Evolutionary conservation across 2,797 vertebrate species (phyloP).

Genomic region (Rhinella marina): DNA sequence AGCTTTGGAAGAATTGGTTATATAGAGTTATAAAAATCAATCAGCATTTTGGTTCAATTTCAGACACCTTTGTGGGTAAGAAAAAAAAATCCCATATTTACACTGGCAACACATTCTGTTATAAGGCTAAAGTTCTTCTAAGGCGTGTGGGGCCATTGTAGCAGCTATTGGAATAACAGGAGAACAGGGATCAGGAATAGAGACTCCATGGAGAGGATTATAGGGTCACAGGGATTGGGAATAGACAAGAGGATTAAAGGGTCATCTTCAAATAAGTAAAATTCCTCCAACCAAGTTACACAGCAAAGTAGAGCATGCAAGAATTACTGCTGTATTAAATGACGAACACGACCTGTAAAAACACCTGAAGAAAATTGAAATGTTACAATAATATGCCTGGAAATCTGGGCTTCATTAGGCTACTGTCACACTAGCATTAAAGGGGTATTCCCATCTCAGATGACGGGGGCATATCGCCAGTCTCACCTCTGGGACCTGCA

Average conservation of each 20-base stretch:
- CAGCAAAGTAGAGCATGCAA: neutral
- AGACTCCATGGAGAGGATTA: slow-evolving; percentile 33
- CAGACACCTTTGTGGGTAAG: slow-evolving; percentile 67
- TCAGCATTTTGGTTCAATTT: slow-evolving; percentile 69
- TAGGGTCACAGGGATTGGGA: too few relatives aligned
- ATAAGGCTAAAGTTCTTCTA: slow-evolving; percentile 70
- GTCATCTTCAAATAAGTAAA: neutral
- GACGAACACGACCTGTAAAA: neutral
- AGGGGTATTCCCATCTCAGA: too few relatives aligned
- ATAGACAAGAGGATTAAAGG: neutral
- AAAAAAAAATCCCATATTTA: slow-evolving; percentile 67
- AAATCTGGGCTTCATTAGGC: too few relatives aligned
- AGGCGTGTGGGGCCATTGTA: slow-evolving; percentile 76
- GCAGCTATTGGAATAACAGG: slow-evolving; percentile 66
- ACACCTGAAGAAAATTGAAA: neutral
- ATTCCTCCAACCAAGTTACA: neutral
- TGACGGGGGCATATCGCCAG: too few relatives aligned
- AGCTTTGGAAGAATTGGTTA: slow-evolving; percentile 33
- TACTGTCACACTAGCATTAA: too few relatives aligned
- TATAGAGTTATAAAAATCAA: slow-evolving; percentile 57
- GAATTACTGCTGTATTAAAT: neutral
- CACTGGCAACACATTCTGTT: slow-evolving; percentile 63
- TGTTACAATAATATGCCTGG: too few relatives aligned
- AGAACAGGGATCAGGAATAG: slow-evolving; percentile 1
- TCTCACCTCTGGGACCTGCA: too few relatives aligned